A percentile compares a stretch with the other conserved stretches of the same genome.
Conservation (phyloP, 2,113 vertebrate species). For the Columbina picui region DNA sequence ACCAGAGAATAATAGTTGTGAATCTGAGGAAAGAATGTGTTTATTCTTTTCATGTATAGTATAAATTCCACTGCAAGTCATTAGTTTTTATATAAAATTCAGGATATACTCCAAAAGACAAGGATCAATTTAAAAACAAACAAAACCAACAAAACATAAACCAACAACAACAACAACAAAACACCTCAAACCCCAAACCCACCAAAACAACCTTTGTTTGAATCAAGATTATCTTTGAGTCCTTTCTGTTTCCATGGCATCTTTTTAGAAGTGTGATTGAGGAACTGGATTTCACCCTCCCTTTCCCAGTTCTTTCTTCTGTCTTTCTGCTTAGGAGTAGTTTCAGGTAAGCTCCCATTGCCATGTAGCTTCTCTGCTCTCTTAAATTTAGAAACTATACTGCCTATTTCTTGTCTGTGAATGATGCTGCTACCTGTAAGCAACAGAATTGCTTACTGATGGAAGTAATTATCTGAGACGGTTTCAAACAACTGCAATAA, state of each 20-base stretch:
- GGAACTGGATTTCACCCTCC: background rate
- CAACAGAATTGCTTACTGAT: background rate
- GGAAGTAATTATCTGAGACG: background rate
- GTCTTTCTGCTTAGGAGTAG: background rate
- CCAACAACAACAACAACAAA: background rate
- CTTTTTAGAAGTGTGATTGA: background rate
- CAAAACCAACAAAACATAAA: background rate
- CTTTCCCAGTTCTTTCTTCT: background rate
- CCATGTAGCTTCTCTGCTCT: background rate
- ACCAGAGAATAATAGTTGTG: background rate
- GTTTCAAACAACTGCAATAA: slow-evolving; percentile 6
- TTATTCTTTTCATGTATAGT: background rate
- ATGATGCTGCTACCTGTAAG: background rate
- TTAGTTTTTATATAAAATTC: background rate
- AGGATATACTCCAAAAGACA: background rate
- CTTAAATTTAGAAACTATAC: background rate
- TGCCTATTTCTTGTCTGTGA: background rate
- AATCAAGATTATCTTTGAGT: background rate
- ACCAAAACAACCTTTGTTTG: background rate
- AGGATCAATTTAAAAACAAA: background rate
- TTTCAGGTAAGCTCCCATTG: background rate
- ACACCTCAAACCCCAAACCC: too few species aligned
- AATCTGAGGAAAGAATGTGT: background rate
- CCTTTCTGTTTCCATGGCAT: background rate
- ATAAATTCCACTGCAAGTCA: background rate